Conservation (phyloP, 2,113 vertebrate species). For the Corythornis madagascariensis region DNA sequence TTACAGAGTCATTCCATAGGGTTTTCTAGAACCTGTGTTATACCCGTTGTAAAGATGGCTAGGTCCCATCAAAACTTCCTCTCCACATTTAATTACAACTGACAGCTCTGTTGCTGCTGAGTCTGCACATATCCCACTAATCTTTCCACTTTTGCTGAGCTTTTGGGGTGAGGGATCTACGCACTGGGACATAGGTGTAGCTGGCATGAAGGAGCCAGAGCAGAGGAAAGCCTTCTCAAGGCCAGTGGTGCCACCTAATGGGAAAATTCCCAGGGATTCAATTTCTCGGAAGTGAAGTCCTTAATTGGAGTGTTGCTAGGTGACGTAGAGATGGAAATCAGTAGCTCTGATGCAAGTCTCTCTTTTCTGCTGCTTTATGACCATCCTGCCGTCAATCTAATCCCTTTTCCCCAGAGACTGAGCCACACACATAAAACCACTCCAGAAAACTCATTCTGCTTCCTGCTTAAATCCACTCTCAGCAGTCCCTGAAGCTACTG, state of each 20-base stretch:
- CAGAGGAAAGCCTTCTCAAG: neutral
- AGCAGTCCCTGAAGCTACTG: neutral
- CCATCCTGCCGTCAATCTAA: neutral
- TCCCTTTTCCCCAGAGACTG: neutral
- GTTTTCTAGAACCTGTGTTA: neutral
- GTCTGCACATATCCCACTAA: neutral
- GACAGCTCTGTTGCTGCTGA: neutral
- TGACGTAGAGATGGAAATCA: constrained; percentile 18
- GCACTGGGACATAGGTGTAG: rapidly evolving
- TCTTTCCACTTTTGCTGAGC: neutral
- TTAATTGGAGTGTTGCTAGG: constrained; percentile 50
- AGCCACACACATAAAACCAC: neutral
- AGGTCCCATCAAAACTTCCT: neutral
- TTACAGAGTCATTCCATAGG: neutral
- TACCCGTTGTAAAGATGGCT: neutral
- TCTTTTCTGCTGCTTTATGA: constrained; percentile 15
- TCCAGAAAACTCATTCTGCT: neutral
- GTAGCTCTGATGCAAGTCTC: neutral
- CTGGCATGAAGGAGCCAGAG: neutral
- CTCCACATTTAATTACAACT: neutral
- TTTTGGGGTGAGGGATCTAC: rapidly evolving
- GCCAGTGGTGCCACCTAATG: constrained; percentile 69
- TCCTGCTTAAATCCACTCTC: neutral
- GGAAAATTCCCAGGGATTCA: constrained; percentile 47
- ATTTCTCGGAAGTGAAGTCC: constrained; percentile 8